These are phyloP conservation scores for Malthinus flaveolus DNA, from an alignment of 2,888 invertebrate genomes.

Conservation along the genomic window DNA sequence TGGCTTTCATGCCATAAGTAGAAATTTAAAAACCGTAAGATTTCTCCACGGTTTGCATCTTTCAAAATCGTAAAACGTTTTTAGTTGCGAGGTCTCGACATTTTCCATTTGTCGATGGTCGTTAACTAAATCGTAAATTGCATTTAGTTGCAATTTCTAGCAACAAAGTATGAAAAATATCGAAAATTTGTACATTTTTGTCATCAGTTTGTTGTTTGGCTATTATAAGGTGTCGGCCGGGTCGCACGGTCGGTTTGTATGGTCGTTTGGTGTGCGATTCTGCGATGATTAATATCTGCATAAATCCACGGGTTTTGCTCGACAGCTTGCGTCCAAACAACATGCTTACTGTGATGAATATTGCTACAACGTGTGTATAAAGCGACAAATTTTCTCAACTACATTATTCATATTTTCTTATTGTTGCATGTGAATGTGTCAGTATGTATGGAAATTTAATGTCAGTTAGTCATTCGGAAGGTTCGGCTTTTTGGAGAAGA, in stretches of 20 bases:
- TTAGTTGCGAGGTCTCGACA: constrained; percentile 9
- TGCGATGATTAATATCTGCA: constrained; percentile 29
- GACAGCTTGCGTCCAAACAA: constrained; percentile 28
- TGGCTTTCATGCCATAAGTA: too few species aligned
- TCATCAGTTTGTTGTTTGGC: too few species aligned
- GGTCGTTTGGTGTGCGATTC: constrained; percentile 13
- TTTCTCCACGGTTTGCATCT: too few species aligned
- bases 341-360: constrained; percentile 27
- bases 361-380: constrained; percentile 24
- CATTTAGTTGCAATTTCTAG: constrained; percentile 15
- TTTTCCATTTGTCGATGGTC: constrained; percentile 16
- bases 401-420: constrained; percentile 24
- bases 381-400: constrained; percentile 23
- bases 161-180: constrained; percentile 20
- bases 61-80: background rate
- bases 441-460: too few species aligned
- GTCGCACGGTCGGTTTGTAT: constrained; percentile 14
- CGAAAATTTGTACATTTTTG: constrained; percentile 23
- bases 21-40: too few species aligned
- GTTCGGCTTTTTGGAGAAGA: too few species aligned
- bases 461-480: too few species aligned
- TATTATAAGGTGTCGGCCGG: constrained; percentile 4
- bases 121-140: constrained; percentile 15
- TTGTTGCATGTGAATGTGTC: background rate
- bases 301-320: constrained; percentile 25